These are phyloP conservation scores for Ptilonorhynchus violaceus DNA, from an alignment of 2,113 vertebrate species.

Conservation along the genomic window DNA sequence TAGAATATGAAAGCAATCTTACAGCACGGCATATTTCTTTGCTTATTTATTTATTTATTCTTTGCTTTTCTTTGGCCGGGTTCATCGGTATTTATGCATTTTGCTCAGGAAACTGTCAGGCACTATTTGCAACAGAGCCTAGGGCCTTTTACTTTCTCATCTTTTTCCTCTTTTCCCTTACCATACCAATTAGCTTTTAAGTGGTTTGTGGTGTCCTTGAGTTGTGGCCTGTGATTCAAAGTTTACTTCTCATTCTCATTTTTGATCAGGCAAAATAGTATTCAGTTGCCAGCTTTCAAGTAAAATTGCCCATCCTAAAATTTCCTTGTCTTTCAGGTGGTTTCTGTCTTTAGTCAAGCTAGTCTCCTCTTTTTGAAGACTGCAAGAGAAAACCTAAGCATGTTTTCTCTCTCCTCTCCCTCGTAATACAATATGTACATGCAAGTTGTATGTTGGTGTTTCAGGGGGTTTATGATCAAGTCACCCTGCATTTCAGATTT, in stretches of 20 bases:
- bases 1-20: neutral
- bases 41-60: too few species aligned
- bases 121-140: neutral
- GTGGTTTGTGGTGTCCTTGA: neutral
- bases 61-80: neutral
- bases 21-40: neutral
- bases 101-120: neutral
- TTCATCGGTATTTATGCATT: neutral
- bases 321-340: neutral
- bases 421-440: neutral
- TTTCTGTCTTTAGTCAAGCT: neutral
- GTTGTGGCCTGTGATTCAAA: neutral
- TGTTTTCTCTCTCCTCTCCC: neutral
- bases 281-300: neutral
- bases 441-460: neutral
- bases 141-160: neutral
- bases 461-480: neutral
- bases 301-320: neutral
- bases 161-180: neutral
- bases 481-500: neutral
- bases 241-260: neutral
- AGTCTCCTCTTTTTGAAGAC: neutral
- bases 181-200: neutral
- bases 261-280: neutral
- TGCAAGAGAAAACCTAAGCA: neutral